These are phyloP conservation scores for Eubasilissa regina DNA, from an alignment of 1,140 invertebrate genomes.

Conservation along the genomic window DNA sequence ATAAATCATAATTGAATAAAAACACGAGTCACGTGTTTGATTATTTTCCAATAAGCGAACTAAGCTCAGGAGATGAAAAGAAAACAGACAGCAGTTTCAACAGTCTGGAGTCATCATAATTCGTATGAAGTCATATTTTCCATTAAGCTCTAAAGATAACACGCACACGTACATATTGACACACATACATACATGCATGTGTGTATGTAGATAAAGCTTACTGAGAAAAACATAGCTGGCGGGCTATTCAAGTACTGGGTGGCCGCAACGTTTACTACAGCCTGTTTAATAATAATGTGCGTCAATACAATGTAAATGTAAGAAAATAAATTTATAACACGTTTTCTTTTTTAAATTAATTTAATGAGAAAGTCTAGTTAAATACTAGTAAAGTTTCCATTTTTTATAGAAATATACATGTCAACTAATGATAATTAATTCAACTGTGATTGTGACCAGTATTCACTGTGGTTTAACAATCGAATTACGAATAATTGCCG, in stretches of 20 bases:
- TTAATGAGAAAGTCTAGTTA: no score
- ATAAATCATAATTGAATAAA: no score
- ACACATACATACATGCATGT: neutral
- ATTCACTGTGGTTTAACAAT: no score
- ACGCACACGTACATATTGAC: neutral
- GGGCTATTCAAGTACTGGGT: neutral
- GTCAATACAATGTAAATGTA: no score
- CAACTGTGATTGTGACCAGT: no score
- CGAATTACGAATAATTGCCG: no score
- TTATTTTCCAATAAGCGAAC: neutral
- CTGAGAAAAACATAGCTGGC: constrained; percentile 7
- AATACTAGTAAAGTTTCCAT: no score
- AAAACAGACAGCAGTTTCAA: neutral
- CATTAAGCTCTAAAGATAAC: constrained; percentile 25
- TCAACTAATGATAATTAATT: no score
- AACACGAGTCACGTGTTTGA: neutral
- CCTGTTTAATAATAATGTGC: no score
- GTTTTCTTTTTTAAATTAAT: no score
- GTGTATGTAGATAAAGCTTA: neutral
- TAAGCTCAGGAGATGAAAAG: constrained; percentile 7
- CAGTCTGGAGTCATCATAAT: constrained; percentile 9
- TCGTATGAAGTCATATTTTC: constrained; percentile 7
- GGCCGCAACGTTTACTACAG: neutral
- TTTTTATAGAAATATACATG: no score
- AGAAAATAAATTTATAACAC: no score